These are phyloP conservation scores for Monopterus albus DNA, from an alignment of 2,113 vertebrate species.

Conservation along the genomic window DNA sequence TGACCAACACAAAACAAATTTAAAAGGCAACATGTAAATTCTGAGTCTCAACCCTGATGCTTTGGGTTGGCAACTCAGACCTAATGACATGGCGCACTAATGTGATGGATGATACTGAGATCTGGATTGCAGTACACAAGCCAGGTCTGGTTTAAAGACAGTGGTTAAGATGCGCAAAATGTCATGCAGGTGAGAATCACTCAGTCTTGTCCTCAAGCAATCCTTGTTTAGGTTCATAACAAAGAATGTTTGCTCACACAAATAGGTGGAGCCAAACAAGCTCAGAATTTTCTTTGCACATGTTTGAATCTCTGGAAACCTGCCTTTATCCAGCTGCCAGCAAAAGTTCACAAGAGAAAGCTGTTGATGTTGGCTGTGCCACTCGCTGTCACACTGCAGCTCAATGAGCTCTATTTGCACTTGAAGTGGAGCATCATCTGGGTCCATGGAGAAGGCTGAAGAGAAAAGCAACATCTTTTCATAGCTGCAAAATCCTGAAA, in stretches of 20 bases:
- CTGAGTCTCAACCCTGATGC: no score
- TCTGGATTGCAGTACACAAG: background rate
- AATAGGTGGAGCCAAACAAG: constrained; percentile 21
- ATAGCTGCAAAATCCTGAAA: no score
- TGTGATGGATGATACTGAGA: no score
- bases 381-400: constrained; percentile 9
- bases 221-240: constrained; percentile 16
- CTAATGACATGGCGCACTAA: no score
- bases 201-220: background rate
- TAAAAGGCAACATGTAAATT: background rate
- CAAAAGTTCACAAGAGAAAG: constrained; percentile 2
- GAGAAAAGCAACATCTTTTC: no score
- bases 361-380: background rate
- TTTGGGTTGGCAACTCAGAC: no score
- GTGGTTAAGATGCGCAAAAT: background rate
- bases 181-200: constrained; percentile 11
- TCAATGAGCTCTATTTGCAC: constrained; percentile 13
- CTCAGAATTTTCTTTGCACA: constrained; percentile 32
- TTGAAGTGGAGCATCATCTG: no score
- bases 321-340: background rate
- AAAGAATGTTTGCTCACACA: constrained; percentile 13
- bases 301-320: no score
- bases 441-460: no score
- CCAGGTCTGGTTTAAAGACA: constrained; percentile 3
- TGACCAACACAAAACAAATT: background rate